Evolutionary conservation across 92 coral and sea anemone genomes (phyloP).

Genomic region (Parazoanthus swiftii): DNA sequence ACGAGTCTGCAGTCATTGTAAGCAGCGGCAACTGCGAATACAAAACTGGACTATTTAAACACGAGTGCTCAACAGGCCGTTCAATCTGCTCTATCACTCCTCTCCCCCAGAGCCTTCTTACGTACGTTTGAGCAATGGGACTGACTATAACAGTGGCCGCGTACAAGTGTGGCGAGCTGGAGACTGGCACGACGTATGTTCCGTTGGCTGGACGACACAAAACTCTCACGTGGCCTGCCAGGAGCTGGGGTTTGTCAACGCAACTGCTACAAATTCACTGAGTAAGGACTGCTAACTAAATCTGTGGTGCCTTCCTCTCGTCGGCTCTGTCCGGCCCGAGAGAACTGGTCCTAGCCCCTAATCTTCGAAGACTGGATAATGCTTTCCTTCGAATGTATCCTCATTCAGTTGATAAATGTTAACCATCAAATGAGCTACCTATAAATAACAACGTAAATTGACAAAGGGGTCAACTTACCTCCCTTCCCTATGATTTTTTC

Average conservation of each 20-base stretch:
- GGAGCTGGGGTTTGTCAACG: constrained; percentile 61
- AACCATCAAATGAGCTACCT: too few species aligned
- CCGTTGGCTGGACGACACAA: constrained; percentile 60
- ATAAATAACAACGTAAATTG: too few species aligned
- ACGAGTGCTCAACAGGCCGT: too few species aligned
- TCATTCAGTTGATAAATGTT: too few species aligned
- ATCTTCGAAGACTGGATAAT: too few species aligned
- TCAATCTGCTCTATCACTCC: not conserved
- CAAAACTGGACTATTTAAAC: not conserved
- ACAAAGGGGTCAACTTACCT: too few species aligned
- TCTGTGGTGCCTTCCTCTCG: not conserved
- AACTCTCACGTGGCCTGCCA: constrained; percentile 66
- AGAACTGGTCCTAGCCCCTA: not conserved
- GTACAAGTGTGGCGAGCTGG: constrained; percentile 69
- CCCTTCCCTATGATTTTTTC: too few species aligned
- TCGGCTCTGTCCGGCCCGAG: not conserved
- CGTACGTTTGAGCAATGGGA: constrained; percentile 56
- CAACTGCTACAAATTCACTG: not conserved
- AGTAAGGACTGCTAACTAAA: not conserved
- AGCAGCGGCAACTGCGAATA: too few species aligned
- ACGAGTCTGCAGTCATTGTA: too few species aligned
- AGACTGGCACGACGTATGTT: constrained; percentile 73
- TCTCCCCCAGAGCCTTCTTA: constrained; percentile 58
- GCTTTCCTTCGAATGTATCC: too few species aligned
- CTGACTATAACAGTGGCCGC: constrained; percentile 48